A percentile compares a stretch with the other conserved stretches of the same genome.
Evolutionary conservation across 2,113 vertebrate genomes (phyloP).

Genomic region (Petromus typicus): DNA sequence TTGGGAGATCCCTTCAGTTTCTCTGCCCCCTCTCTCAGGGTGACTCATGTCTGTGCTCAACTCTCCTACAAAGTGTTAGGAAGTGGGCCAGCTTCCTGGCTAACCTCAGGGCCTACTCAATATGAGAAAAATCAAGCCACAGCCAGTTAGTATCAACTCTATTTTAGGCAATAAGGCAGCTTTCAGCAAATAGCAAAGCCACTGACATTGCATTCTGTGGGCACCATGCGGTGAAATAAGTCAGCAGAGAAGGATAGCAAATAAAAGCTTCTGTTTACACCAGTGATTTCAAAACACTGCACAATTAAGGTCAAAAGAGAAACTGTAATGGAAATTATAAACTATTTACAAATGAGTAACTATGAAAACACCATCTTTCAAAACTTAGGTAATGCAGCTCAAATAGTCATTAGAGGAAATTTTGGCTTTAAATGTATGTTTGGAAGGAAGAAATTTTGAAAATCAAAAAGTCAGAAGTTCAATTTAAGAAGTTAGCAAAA

Average conservation of each 20-base stretch:
- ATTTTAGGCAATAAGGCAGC: neutral
- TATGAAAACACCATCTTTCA: neutral
- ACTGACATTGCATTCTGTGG: neutral
- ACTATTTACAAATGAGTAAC: neutral
- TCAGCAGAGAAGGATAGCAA: neutral
- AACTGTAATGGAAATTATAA: neutral
- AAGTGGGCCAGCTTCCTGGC: neutral
- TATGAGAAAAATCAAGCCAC: neutral
- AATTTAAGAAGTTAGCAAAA: neutral
- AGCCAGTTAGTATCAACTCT: neutral
- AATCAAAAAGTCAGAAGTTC: neutral
- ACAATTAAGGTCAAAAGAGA: neutral
- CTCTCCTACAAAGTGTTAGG: neutral
- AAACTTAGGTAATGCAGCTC: neutral
- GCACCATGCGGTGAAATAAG: neutral
- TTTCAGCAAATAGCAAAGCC: neutral
- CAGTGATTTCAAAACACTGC: neutral
- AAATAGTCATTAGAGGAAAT: neutral
- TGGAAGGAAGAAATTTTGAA: neutral
- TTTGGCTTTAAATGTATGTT: neutral
- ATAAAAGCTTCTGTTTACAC: neutral
- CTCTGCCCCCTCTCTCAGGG: neutral
- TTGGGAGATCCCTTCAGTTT: neutral
- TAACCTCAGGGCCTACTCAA: too few relatives aligned
- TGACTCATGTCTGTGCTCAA: neutral